Conservation (phyloP, 1,140 invertebrate genomes). For the Drosophila bocqueti region DNA sequence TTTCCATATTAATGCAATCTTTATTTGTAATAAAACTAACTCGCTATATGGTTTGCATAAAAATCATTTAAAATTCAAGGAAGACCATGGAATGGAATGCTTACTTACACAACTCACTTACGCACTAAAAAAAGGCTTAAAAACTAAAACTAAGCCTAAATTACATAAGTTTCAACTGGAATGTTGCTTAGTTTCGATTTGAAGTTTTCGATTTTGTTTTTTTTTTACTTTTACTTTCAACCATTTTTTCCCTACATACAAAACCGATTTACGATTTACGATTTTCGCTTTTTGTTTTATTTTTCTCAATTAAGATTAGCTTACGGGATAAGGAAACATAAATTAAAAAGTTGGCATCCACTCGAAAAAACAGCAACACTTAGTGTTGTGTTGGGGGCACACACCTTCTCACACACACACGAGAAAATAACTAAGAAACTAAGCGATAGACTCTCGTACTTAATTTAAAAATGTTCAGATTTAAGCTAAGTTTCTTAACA, state of each 20-base stretch:
- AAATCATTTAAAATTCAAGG: conserved; percentile 79
- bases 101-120: conserved; percentile 24
- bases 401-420: not conserved
- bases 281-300: conserved; percentile 29
- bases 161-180: conserved; percentile 67
- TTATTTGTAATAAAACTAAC: conserved; percentile 70
- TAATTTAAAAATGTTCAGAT: conserved; percentile 22
- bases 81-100: conserved; percentile 80
- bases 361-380: conserved; percentile 64
- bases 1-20: conserved; percentile 65
- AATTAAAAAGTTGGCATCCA: conserved; percentile 67
- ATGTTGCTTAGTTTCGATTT: conserved; percentile 42
- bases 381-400: conserved; percentile 70
- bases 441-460: conserved; percentile 69
- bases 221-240: conserved; percentile 72
- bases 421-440: conserved; percentile 25
- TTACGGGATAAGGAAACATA: conserved; percentile 67
- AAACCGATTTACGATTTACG: conserved; percentile 52
- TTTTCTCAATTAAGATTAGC: conserved; percentile 64
- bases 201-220: conserved; percentile 22
- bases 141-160: conserved; percentile 35
- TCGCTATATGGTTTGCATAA: conserved; percentile 45
- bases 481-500: conserved; percentile 31
- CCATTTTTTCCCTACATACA: conserved; percentile 69
- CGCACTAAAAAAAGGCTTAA: conserved; percentile 42